phyloP scores from a whole-genome alignment of 2,113 vertebrate genomes.

The Nannospalax galili region DNA sequence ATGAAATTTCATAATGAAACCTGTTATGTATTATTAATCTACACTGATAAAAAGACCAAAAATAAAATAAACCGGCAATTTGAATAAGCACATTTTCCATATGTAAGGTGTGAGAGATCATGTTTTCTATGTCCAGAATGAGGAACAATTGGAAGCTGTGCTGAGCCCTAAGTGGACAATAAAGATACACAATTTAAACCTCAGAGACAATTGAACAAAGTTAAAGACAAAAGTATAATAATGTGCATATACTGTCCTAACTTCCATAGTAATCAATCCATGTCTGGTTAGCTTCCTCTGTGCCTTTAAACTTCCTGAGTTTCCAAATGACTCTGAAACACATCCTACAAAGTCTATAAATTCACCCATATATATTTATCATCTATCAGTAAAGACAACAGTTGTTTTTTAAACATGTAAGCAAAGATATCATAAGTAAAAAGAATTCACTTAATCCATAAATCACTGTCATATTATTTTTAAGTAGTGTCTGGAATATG shows the following conservation, averaged over 20 bases:
- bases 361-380: background rate
- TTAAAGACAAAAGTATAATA: too few relatives aligned
- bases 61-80: too few relatives aligned
- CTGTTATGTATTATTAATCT: too few relatives aligned
- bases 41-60: too few relatives aligned
- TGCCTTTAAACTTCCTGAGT: background rate
- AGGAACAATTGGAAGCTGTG: too few relatives aligned
- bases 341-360: background rate
- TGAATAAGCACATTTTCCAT: too few relatives aligned
- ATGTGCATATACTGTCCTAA: rapidly evolving
- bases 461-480: background rate
- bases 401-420: background rate
- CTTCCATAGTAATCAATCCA: background rate
- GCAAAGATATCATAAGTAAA: background rate
- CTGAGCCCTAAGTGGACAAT: too few relatives aligned
- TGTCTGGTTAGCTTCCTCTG: background rate
- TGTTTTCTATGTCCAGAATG: too few relatives aligned
- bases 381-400: background rate
- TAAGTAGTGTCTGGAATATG: background rate
- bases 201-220: too few relatives aligned
- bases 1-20: too few relatives aligned
- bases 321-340: background rate
- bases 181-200: too few relatives aligned
- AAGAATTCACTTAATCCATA: background rate
- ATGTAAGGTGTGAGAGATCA: too few relatives aligned